Conservation (phyloP, 2,797 vertebrate species). For the Rhinella marina region DNA sequence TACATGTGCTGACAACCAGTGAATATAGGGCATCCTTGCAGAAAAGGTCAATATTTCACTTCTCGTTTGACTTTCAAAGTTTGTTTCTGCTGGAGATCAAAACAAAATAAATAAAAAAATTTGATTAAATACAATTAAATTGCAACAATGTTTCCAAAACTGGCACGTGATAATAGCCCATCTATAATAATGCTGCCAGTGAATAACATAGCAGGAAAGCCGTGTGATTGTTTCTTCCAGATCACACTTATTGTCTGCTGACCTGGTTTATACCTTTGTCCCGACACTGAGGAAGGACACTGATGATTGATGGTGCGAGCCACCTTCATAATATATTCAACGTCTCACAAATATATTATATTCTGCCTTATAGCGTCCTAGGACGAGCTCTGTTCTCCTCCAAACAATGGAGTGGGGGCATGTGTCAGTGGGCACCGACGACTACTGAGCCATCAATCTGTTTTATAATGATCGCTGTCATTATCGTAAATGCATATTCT, state of each 20-base stretch:
- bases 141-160: not conserved
- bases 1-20: conserved; percentile 92
- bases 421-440: conserved; percentile 21
- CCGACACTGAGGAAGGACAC: conserved; percentile 9
- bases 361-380: conserved; percentile 13
- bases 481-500: conserved; percentile 32
- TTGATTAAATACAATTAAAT: conserved; percentile 5
- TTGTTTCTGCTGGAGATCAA: conserved; percentile 68
- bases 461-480: conserved; percentile 46
- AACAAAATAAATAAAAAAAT: conserved; percentile 29
- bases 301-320: conserved; percentile 46
- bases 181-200: not conserved
- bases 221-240: not conserved
- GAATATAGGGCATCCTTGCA: conserved; percentile 92
- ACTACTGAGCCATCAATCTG: conserved; percentile 29
- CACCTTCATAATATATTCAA: conserved; percentile 25
- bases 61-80: conserved; percentile 86
- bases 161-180: not conserved
- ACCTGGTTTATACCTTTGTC: conserved; percentile 30
- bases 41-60: conserved; percentile 91
- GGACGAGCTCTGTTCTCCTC: not conserved
- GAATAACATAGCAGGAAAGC: not conserved
- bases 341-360: conserved; percentile 15
- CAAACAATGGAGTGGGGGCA: conserved; percentile 31
- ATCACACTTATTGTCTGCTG: conserved; percentile 47